Base-by-base conservation (phyloP, 2,797 vertebrate species). In the Orientallactaga sibirica region DNA sequence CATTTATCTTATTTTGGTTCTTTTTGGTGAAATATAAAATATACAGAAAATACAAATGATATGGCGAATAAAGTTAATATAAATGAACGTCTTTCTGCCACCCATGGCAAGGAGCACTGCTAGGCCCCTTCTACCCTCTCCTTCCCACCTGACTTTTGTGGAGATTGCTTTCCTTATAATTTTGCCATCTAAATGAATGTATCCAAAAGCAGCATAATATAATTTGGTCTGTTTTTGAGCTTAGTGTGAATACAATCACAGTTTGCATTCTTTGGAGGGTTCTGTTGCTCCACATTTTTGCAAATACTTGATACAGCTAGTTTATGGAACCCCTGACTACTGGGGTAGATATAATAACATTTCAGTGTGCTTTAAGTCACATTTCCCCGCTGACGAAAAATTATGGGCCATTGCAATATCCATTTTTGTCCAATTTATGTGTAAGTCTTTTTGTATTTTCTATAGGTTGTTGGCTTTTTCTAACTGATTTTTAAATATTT, bases 161-260 rank as follows among this genome's bases (percentile, higher is more conserved):
- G 24, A 55, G 43, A 70, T 52, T 74, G 70, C 62, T 73, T 78
- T 22, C 33, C 15, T 82, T 91, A 61, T 94, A 93, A 93, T 90
- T 83, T 86, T 58, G 67, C n/a, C 55, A 41, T 75, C 4, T 37
- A 37, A 64, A 55, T 89, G 33, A 73, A 41, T 15, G 12, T 81
- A 52, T 95, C 76, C 55, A 7, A 76, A 92, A 96, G 74, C 33
- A 67, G 62, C 74, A 0, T 83, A 62, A 94, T 94, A 85, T 73
- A 58, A 43, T 71, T 88, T 71, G 66, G 41, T 58, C 24, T 82
- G 43, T 37, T 88, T 87, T 88, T 48, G 73, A 75, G 75, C 78
- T 75, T 74, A n/a, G 43, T 2, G 2, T 9, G 11, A 58, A 83
- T 52, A 48, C 29, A 77, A 4, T 80, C n/a, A 73, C 61, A 20